Evolutionary conservation across 2,113 vertebrate genomes (phyloP).

Genomic region (Riparia riparia): DNA sequence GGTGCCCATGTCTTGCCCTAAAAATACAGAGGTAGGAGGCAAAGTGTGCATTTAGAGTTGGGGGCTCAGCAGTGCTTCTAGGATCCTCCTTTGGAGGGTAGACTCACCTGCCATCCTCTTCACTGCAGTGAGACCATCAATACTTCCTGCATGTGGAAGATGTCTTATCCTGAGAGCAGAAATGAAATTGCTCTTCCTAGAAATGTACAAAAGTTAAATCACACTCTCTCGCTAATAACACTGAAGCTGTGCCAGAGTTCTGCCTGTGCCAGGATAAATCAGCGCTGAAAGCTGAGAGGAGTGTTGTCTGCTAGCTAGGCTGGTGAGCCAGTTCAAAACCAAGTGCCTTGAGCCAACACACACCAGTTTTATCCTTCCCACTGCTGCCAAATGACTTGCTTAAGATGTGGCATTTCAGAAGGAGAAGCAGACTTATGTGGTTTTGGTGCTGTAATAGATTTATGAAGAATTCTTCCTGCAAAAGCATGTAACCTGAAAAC

Average conservation of each 20-base stretch:
- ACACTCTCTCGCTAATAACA: accelerated
- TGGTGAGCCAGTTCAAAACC: not conserved
- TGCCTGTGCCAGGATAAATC: not conserved
- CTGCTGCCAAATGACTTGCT: conserved; percentile 10
- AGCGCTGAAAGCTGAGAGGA: not conserved
- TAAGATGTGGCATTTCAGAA: conserved; percentile 16
- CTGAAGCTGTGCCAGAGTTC: conserved; percentile 10
- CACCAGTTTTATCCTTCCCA: not conserved
- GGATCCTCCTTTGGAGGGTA: accelerated
- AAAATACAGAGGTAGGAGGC: not conserved
- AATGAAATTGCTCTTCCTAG: conserved; percentile 1
- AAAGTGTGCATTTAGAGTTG: not conserved
- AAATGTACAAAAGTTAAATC: not conserved
- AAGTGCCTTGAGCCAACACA: not conserved
- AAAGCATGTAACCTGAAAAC: not conserved
- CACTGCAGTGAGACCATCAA: not conserved
- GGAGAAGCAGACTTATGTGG: not conserved
- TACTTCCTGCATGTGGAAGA: not conserved
- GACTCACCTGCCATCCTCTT: not conserved
- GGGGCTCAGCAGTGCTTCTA: not conserved
- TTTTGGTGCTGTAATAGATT: not conserved
- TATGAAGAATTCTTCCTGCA: not conserved
- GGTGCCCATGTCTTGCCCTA: not conserved
- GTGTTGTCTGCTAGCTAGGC: not conserved
- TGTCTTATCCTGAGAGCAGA: not conserved